phyloP scores from a whole-genome alignment of 2,888 invertebrate genomes.

The Xylota sylvarum region DNA sequence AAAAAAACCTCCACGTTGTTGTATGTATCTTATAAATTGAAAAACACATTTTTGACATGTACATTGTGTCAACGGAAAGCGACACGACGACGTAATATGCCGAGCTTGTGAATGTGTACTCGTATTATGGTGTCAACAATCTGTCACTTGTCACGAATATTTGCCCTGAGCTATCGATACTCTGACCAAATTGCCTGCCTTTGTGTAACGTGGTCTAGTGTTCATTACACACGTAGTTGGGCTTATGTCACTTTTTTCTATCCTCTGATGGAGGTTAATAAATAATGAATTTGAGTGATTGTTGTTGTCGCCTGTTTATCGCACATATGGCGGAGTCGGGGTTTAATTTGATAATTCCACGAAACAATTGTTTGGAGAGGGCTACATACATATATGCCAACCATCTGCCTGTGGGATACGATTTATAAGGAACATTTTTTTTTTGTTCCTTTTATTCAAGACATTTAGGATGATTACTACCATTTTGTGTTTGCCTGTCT shows the following conservation, averaged over 20 bases:
- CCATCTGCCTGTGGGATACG: background rate
- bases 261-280: slow-evolving; percentile 11
- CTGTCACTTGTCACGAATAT: slow-evolving; percentile 32
- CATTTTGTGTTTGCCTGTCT: background rate
- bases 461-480: background rate
- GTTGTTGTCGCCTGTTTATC: slow-evolving; percentile 20
- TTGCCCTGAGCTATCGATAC: slow-evolving; percentile 16
- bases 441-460: background rate
- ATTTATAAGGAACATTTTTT: background rate
- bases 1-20: background rate
- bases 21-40: background rate
- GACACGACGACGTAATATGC: slow-evolving; percentile 2
- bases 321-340: background rate
- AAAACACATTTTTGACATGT: slow-evolving; percentile 27
- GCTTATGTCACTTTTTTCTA: slow-evolving; percentile 13
- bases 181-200: slow-evolving; percentile 16
- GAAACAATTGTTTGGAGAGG: background rate
- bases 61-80: slow-evolving; percentile 15
- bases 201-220: slow-evolving; percentile 1
- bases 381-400: background rate
- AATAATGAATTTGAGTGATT: slow-evolving; percentile 42
- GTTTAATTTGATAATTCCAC: slow-evolving; percentile 9
- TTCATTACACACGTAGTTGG: background rate
- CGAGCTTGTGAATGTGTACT: slow-evolving; percentile 2
- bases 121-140: slow-evolving; percentile 31